Evolutionary conservation across 2,888 invertebrate genomes (phyloP), one percentile per base, ranked within the genome.

Genomic region (Alloplasta piceator): DNA sequence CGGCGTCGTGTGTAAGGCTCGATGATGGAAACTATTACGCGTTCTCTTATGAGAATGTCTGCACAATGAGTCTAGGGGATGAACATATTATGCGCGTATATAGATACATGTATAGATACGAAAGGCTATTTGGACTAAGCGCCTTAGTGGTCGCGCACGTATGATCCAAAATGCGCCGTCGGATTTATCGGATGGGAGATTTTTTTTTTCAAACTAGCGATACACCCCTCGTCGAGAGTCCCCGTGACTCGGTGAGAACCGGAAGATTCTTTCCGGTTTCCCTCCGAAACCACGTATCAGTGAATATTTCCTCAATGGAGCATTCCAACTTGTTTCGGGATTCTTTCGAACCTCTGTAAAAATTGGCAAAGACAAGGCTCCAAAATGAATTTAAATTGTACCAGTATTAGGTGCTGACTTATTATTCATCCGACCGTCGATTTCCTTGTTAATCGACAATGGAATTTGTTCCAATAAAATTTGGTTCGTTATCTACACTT

Each of bases 111-210:
- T 60, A 36, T 36, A 56, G 39, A 5, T 41, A 10, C 38, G 26
- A 67, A 50, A 60, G 67, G 77, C 77, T 66, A 73, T 75, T 52
- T 43, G 61, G 58, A 52, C 48, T 90, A 92, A 91, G 91, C 92
- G 89, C 89, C 91, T 92, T 91, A 91, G 89, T 90, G 87, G 89
- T 90, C 90, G 86, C 91, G 82, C 80, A 87, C 88, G 86, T 87
- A 80, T 72, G 87, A 88, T 87, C 85, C 85, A 83, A 85, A 85
- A 82, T 71, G 74, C 86, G 84, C 83, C 60, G 67, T 82, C 86
- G 87, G 87, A 92, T 92, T 92, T 92, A 92, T 92, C 88, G 89
- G 90, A 87, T 87, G 78, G 80, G 78, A 79, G 72, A 72, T 60
- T 60, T n/a, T 10, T 6, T 68, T 46, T n/a, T 48, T 52, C 5